These are phyloP conservation scores for Etheostoma perlongum DNA, from an alignment of 2,797 vertebrate species.

Conservation along the genomic window DNA sequence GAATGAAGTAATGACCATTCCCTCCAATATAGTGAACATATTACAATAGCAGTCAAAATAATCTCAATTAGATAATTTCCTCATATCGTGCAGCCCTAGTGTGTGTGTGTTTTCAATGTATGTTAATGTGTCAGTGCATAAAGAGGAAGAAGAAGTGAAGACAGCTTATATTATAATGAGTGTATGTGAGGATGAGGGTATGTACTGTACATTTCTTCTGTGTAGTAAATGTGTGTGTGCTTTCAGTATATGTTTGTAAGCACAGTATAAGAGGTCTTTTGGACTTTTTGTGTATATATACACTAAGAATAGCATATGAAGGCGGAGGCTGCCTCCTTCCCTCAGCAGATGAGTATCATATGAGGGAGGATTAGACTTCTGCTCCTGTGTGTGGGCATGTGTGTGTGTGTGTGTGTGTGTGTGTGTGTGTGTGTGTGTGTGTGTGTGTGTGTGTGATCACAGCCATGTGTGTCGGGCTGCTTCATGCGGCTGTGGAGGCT, in stretches of 20 bases:
- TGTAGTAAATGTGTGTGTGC: neutral
- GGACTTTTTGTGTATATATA: neutral
- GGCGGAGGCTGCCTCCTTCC: conserved; percentile 34
- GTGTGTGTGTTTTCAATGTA: conserved; percentile 1
- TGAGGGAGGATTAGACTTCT: conserved; percentile 51
- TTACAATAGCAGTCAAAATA: no score
- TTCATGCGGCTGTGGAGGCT: conserved; percentile 84
- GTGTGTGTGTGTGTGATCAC: conserved; percentile 69
- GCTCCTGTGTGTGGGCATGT: conserved; percentile 30
- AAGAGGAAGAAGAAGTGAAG: conserved; percentile 41
- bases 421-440: conserved; percentile 32
- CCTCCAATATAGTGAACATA: no score
- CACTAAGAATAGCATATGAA: conserved; percentile 15
- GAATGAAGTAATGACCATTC: no score
- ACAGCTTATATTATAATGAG: neutral
- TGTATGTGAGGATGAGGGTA: neutral
- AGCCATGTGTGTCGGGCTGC: conserved; percentile 81
- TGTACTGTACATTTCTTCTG: neutral
- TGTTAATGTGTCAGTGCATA: conserved; percentile 29
- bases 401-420: conserved; percentile 48
- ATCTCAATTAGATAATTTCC: no score
- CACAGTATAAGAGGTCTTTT: neutral
- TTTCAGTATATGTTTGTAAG: neutral
- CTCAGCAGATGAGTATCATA: conserved; percentile 61
- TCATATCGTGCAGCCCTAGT: no score